Evolutionary conservation across 1,140 invertebrate genomes (phyloP).

Genomic region (Tetraneura akinire): DNA sequence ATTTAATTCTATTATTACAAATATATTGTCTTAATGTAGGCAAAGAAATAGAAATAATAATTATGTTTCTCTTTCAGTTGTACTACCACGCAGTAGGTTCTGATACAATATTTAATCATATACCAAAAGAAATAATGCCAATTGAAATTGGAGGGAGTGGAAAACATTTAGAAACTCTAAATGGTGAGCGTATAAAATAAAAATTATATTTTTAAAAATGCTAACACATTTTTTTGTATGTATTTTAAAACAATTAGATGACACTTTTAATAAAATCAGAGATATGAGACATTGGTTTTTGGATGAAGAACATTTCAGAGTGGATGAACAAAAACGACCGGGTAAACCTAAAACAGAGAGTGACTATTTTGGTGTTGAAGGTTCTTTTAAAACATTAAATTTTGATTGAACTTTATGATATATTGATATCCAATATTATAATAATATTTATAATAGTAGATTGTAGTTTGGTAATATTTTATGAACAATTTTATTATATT

Average conservation of each 20-base stretch:
- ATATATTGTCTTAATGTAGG: no score
- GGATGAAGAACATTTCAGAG: conserved; percentile 63
- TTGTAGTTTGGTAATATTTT: no score
- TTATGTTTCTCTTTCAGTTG: conserved; percentile 10
- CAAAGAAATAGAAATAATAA: no score
- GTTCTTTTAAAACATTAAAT: conserved; percentile 74
- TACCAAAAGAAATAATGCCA: conserved; percentile 63
- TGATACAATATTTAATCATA: conserved; percentile 58
- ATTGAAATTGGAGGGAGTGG: conserved; percentile 64
- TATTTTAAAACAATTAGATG: conserved; percentile 1
- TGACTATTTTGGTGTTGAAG: conserved; percentile 70
- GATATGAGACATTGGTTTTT: conserved; percentile 55
- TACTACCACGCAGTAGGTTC: conserved; percentile 10
- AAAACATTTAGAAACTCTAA: conserved; percentile 59
- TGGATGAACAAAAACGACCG: conserved; percentile 66
- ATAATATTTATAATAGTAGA: no score
- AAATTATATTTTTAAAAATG: no score
- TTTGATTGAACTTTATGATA: no score
- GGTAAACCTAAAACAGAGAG: conserved; percentile 68
- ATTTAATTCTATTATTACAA: neutral
- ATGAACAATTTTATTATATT: no score
- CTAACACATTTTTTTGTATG: neutral
- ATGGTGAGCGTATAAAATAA: conserved; percentile 48
- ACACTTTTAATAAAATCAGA: conserved; percentile 14
- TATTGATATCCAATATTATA: no score